A percentile compares a stretch with the other conserved stretches of the same genome.
phyloP scores from a whole-genome alignment of 2,888 invertebrate species.

The Protonemura montana region DNA sequence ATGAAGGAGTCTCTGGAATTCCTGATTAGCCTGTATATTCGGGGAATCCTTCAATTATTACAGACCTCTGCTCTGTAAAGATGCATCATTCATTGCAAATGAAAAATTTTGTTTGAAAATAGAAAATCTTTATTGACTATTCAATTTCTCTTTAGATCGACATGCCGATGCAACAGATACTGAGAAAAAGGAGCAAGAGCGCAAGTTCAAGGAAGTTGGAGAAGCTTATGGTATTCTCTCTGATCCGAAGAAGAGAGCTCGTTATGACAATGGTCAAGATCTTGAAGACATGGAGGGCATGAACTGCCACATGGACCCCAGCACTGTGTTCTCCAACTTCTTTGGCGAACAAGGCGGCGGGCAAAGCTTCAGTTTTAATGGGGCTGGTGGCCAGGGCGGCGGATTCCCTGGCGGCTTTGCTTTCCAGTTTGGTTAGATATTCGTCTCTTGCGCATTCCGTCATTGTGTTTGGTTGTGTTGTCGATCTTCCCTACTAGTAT shows the following conservation, averaged over 20 bases:
- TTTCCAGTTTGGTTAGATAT: constrained; percentile 73
- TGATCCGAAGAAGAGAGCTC: constrained; percentile 86
- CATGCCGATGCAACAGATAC: constrained; percentile 86
- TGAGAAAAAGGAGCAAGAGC: constrained; percentile 90
- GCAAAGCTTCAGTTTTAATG: constrained; percentile 63
- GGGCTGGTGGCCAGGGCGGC: constrained; percentile 63
- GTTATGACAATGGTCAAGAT: constrained; percentile 92
- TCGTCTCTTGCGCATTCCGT: constrained; percentile 35
- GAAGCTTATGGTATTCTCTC: constrained; percentile 93
- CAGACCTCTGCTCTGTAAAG: too few relatives aligned
- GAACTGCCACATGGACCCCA: constrained; percentile 73
- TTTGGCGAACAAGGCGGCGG: constrained; percentile 68
- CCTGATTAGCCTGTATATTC: too few relatives aligned
- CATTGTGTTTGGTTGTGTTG: constrained; percentile 35
- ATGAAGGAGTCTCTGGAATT: too few relatives aligned
- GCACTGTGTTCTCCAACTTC: constrained; percentile 85
- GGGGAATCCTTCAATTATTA: too few relatives aligned
- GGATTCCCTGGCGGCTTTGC: constrained; percentile 64
- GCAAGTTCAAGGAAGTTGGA: constrained; percentile 94
- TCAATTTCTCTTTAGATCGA: constrained; percentile 67
- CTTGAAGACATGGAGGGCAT: constrained; percentile 72
- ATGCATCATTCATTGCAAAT: too few relatives aligned
- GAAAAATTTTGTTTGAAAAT: too few relatives aligned
- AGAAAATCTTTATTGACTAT: not conserved
- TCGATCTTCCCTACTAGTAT: not conserved